phyloP scores from a whole-genome alignment of 2,113 vertebrate genomes.

The Platanista minor region DNA sequence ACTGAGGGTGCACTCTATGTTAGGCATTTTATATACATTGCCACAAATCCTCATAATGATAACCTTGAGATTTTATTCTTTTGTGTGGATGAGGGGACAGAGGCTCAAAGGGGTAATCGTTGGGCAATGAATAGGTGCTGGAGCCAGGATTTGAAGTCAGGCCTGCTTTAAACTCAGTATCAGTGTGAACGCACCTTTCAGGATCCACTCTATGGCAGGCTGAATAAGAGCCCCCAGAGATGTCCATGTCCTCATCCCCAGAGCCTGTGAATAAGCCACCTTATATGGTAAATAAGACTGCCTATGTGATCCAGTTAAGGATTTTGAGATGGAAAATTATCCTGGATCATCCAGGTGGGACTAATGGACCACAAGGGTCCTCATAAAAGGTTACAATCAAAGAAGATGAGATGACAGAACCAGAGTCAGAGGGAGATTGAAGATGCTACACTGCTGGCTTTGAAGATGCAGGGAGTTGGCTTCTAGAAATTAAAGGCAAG shows the following conservation, averaged over 20 bases:
- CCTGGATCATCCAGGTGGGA: not conserved
- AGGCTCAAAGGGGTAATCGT: not conserved
- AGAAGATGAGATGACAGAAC: not conserved
- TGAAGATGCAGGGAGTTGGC: not conserved
- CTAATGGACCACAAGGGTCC: not conserved
- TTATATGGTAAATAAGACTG: not conserved
- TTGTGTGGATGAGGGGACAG: not conserved
- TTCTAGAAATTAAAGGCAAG: not conserved
- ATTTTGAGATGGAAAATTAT: not conserved
- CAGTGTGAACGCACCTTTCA: not conserved
- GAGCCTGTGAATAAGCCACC: not conserved
- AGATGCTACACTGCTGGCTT: not conserved
- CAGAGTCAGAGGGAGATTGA: not conserved
- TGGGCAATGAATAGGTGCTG: not conserved
- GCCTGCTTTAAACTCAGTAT: not conserved
- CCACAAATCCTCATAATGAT: not conserved
- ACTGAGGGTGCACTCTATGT: not conserved
- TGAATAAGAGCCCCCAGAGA: not conserved
- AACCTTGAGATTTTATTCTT: not conserved
- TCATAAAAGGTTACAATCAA: not conserved
- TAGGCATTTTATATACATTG: not conserved
- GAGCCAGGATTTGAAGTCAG: not conserved
- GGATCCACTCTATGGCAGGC: not conserved
- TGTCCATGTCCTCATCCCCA: not conserved
- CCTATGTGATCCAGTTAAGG: not conserved